A percentile compares a stretch with the other conserved stretches of the same genome.
Conservation (phyloP, 2,797 vertebrate genomes). For the Onychomys arenicola region DNA sequence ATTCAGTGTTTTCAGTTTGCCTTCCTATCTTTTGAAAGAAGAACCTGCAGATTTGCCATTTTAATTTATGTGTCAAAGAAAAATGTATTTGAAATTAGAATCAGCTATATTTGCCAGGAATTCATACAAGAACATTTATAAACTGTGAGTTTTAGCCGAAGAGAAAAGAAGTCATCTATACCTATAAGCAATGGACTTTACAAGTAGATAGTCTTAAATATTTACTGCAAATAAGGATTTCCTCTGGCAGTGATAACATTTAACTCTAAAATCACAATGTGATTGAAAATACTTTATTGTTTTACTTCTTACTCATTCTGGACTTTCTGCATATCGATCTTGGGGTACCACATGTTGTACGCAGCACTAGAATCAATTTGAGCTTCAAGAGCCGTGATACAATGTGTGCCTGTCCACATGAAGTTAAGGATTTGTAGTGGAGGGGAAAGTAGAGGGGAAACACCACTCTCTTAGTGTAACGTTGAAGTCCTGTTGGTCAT, state of each 20-base stretch:
- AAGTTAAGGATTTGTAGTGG: background rate
- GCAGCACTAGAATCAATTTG: accelerated
- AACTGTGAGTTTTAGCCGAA: conserved; percentile 21
- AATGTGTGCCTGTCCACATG: background rate
- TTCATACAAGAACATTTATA: background rate
- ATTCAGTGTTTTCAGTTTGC: conserved; percentile 59
- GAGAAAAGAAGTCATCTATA: background rate
- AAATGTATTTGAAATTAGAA: conserved; percentile 24
- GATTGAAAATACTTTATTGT: conserved; percentile 3
- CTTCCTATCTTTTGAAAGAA: conserved; percentile 44
- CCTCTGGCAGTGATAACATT: background rate
- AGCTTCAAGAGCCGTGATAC: background rate
- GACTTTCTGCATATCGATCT: background rate
- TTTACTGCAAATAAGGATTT: conserved; percentile 37
- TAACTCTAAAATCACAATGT: background rate
- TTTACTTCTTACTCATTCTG: background rate
- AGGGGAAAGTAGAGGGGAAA: background rate
- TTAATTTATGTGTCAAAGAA: background rate
- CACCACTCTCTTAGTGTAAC: background rate
- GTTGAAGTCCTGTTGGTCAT: background rate
- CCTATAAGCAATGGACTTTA: background rate
- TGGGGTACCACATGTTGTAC: background rate
- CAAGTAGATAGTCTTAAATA: conserved; percentile 17
- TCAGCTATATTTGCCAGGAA: background rate
- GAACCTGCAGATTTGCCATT: conserved; percentile 22